Base-by-base conservation (phyloP, 2,797 vertebrate species). In the Protosalanx chinensis region DNA sequence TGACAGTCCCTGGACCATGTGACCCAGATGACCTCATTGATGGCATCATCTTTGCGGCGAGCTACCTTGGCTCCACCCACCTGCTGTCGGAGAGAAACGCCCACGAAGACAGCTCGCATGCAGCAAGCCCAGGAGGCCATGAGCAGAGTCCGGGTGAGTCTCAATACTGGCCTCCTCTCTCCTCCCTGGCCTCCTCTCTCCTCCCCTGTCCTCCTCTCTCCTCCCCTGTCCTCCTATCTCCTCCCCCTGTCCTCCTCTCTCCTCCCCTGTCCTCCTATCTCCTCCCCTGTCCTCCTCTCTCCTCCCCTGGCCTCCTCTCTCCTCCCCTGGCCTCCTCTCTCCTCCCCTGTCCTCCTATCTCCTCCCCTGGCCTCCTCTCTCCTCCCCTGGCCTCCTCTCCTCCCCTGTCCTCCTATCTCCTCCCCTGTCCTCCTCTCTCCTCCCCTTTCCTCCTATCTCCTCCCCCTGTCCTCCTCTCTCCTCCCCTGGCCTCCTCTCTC, bases 51-150 rank as follows among this genome's bases (percentile, higher is more conserved):
- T 98, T 98, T 87, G 97, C 97, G 13, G 96, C 97, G 8, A 97
- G 95, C 81, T 98, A 98, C 88, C 92, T 98, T 86, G 97, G 97
- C 84, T 98, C 95, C 64, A 98, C 97, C 71, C 96, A 98, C 77
- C 93, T 98, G 68, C 94, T 98, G 75, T 98, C 97, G 1, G 97
- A 98, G 84, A 94, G 96, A 89, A 89, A 98, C 94, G 20, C 96
- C 97, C 15, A 95, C 94, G 60, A 98, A 98, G 91, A 97, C 94
- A 16, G 95, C 95, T 58, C 95, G 97, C 86, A 98, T 98, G 97
- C 96, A 97, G 93, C 97, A 98, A 86, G 97, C 97, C 30, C 97
- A 98, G 87, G 96, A 98, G 88, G 96, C 97, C 72, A 97, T 98
- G 83, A 97, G 89, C 91, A 90, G 95, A 81, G 97, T 98, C 76